Evolutionary conservation across 2,888 invertebrate genomes (phyloP), one percentile per base, ranked within the genome.

Genomic region (Protophormia terraenovae): DNA sequence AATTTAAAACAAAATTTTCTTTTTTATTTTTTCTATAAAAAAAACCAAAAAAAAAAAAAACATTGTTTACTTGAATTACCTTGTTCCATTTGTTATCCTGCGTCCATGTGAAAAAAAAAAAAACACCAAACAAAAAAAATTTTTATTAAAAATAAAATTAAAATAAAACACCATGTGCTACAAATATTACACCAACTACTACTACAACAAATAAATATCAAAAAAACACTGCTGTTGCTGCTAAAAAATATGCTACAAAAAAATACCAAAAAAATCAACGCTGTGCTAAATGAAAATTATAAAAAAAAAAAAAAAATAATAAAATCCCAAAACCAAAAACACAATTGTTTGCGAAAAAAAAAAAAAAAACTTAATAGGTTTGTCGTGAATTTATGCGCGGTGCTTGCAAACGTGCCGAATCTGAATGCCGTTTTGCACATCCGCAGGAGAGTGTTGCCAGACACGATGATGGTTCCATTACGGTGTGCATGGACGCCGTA

Each of bases 401-500:
- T 95, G 97, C 97, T 95, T 98, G 98, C 96, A 97, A 98, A 95
- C 97, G 98, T 94, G 96, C 97, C 94, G 98, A 98, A 95, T 95
- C 96, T 94, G 98, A 98, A 95, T 98, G 98, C 96, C 98, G 98
- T 95, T 98, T 97, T 96, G 98, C 98, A 95, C 98, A 98, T 96
- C 98, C 98, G 95, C 96, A 97, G 95, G 96, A 98, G 95, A 96
- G 97, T 95, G 97, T 98, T 94, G 96, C 96, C 94, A 96, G 97
- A 95, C 98, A 97, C 95, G 97, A 97, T 94, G 98, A 98, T 96
- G 98, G 98, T 96, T 97, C 97, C 95, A 98, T 98, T 96, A 98
- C 98, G 95, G 98, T 98, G 96, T 98, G 98, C 97, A 98, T 98
- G 98, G 98, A 98, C 96, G 98, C 97, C 96, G 97, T 98, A 95